Base-by-base conservation (phyloP, 2,888 invertebrate genomes). In the Caenorhabditis sulstoni region DNA sequence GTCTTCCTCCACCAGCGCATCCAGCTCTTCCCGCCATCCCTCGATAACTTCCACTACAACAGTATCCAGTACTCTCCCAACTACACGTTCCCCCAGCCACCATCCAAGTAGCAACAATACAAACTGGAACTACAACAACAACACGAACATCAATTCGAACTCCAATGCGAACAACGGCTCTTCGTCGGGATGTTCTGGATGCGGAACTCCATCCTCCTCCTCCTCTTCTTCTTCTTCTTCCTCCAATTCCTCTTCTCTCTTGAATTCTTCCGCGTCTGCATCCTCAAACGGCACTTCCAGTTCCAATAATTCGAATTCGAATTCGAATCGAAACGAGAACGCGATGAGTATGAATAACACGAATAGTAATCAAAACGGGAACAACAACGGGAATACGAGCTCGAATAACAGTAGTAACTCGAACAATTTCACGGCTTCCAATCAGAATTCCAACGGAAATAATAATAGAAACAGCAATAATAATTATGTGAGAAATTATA, bases 401-500 rank as follows among this genome's bases (percentile, higher is more conserved):
- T 41, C 12, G 11, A 39, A 41, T n/a, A 41, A 57, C 18, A 41
- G 22, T 20, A 57, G 41, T 22, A 57, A 57, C n/a, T 20, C n/a
- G 3, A 59, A 59, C 39, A 68, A 68, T 16, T 7, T 61, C 12
- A 45, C 52, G 1, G 29, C 50, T 52, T 61, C 44, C 14, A 59
- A 55, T 58, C 67, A 67, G n/a, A 58, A 35, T 45, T 45, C 44
- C 18, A 61, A 41, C 35, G 68, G 68, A 8, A 61, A 41, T 52
- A 68, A 68, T 37, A 68, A 68, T 52, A 44, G 20, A 0, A 68
- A 68, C 35, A 68, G 68, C 29, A 68, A 68, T 44, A 68, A 68
- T 45, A 49, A 68, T 5, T 52, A 61, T 20, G 59, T 68, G 1
- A 68, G 41, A 14, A 68, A 68, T 14, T 68, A 68, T 53, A 45